Evolutionary conservation across 2,888 invertebrate genomes (phyloP).

Genomic region (Drosophila eohydei): DNA sequence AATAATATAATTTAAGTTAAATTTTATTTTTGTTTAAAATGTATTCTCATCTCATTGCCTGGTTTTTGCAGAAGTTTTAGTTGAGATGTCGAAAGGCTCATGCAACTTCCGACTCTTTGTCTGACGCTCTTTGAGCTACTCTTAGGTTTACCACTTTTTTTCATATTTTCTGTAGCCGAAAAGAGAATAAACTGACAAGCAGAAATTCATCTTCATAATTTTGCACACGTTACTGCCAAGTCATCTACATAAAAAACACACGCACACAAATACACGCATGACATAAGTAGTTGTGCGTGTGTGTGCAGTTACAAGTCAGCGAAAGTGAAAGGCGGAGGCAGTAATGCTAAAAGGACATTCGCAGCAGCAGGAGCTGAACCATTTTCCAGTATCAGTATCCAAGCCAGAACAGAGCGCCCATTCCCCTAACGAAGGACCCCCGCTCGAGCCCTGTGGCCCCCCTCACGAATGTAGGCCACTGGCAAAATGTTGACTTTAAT

Average conservation of each 20-base stretch:
- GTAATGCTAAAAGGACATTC: conserved; percentile 40
- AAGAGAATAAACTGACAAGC: conserved; percentile 39
- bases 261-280: conserved; percentile 26
- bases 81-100: not conserved
- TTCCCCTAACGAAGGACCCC: conserved; percentile 1
- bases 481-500: conserved; percentile 81
- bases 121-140: conserved; percentile 50
- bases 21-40: no score
- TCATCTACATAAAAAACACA: conserved; percentile 66
- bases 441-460: conserved; percentile 1
- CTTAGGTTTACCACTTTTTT: conserved; percentile 12
- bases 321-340: conserved; percentile 71
- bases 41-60: not conserved
- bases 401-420: conserved; percentile 7
- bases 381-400: conserved; percentile 23
- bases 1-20: no score
- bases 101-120: conserved; percentile 5
- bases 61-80: conserved; percentile 12
- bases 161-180: conserved; percentile 14
- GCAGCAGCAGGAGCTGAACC: conserved; percentile 19
- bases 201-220: conserved; percentile 78
- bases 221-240: conserved; percentile 72
- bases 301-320: conserved; percentile 60
- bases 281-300: conserved; percentile 20
- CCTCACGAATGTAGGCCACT: conserved; percentile 71